phyloP scores from a whole-genome alignment of 2,888 invertebrate genomes.

The Phragmatobia fuliginosa region DNA sequence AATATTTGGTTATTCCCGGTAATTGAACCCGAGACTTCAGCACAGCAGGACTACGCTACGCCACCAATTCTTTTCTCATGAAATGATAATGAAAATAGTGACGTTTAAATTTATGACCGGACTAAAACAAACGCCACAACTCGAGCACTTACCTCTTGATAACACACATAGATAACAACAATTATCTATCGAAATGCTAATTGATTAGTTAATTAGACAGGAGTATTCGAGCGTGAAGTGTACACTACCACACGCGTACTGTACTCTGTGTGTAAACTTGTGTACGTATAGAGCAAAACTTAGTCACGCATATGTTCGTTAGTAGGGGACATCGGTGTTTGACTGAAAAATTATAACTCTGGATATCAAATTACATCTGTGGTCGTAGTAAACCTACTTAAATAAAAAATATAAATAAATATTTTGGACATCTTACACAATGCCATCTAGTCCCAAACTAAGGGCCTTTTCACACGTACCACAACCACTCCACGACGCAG shows the following conservation, averaged over 20 bases:
- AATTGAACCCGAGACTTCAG: too few species aligned
- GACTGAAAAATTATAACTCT: conserved; percentile 1
- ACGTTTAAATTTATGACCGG: background rate
- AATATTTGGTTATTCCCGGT: too few species aligned
- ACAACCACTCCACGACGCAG: too few species aligned
- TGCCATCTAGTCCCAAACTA: too few species aligned
- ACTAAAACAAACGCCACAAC: background rate
- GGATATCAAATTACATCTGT: background rate
- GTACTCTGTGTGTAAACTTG: background rate
- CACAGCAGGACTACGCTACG: too few species aligned
- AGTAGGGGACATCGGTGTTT: conserved; percentile 2
- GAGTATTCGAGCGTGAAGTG: conserved; percentile 39
- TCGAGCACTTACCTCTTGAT: conserved; percentile 25
- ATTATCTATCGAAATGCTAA: conserved; percentile 60
- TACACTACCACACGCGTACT: conserved; percentile 17
- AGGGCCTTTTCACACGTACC: too few species aligned
- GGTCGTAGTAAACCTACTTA: background rate
- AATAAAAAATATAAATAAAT: background rate
- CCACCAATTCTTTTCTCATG: too few species aligned
- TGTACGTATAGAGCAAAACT: background rate
- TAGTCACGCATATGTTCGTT: conserved; percentile 15
- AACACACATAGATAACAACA: conserved; percentile 44
- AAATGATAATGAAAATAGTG: conserved; percentile 2
- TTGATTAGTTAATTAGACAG: conserved; percentile 56
- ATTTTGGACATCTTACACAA: too few species aligned